phyloP scores from a whole-genome alignment of 2,113 vertebrate genomes.

The Psittacus erithacus region DNA sequence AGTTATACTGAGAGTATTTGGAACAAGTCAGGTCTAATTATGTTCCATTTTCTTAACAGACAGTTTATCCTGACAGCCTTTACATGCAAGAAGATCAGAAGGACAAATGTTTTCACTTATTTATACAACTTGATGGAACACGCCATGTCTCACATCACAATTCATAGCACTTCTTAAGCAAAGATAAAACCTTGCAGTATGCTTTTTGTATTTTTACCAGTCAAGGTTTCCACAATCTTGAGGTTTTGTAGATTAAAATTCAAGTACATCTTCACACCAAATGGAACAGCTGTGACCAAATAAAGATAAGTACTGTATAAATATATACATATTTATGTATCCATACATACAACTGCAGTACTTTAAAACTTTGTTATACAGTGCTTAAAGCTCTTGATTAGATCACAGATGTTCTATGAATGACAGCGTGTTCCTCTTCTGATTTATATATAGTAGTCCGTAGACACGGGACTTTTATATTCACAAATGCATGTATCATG shows the following conservation, averaged over 20 bases:
- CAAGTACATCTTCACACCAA: slow-evolving; percentile 21
- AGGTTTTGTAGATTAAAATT: slow-evolving; percentile 33
- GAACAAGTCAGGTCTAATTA: slow-evolving; percentile 46
- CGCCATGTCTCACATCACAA: not conserved
- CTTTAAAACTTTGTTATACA: not conserved
- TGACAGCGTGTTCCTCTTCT: not conserved
- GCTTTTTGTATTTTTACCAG: not conserved
- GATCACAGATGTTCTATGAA: not conserved
- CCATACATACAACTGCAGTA: not conserved
- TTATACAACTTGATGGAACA: slow-evolving; percentile 43
- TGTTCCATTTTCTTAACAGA: slow-evolving; percentile 35
- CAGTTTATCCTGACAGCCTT: slow-evolving; percentile 48
- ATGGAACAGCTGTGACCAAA: slow-evolving; percentile 3
- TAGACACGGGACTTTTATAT: not conserved
- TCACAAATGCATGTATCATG: not conserved
- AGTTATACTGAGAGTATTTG: slow-evolving; percentile 9
- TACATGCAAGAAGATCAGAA: not conserved
- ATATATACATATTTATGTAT: not conserved
- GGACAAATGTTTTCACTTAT: slow-evolving; percentile 49
- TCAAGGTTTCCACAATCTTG: not conserved
- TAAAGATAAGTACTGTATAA: not conserved
- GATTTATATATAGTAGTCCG: not conserved
- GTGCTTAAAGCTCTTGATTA: not conserved
- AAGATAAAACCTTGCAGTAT: slow-evolving; percentile 30
- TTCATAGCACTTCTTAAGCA: slow-evolving; percentile 16